Percentiles rank a stretch among this genome's conserved stretches.
phyloP scores from a whole-genome alignment of 2,888 invertebrate genomes.

The Protula sp. region DNA sequence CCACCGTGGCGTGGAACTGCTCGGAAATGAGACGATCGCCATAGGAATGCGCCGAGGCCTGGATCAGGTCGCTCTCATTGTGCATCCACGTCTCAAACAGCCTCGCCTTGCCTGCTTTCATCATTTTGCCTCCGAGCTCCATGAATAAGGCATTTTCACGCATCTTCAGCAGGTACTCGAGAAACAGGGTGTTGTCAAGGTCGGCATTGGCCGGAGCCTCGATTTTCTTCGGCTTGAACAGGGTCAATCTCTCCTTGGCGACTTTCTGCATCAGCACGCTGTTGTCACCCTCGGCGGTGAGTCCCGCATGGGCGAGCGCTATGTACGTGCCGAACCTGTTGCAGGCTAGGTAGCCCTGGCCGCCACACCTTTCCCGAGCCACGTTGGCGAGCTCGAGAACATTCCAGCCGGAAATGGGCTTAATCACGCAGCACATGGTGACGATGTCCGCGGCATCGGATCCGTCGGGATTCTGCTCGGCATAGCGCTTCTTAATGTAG shows the following conservation, averaged over 20 bases:
- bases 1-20: constrained; percentile 17
- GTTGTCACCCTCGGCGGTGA: constrained; percentile 35
- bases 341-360: constrained; percentile 31
- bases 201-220: constrained; percentile 9
- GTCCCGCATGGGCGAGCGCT: constrained; percentile 29
- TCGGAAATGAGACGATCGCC: constrained; percentile 26
- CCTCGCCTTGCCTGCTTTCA: constrained; percentile 23
- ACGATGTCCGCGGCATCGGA: constrained; percentile 29
- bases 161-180: constrained; percentile 19
- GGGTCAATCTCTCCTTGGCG: constrained; percentile 27
- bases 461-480: constrained; percentile 22
- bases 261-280: constrained; percentile 33
- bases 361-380: constrained; percentile 30
- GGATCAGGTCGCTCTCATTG: constrained; percentile 28
- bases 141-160: constrained; percentile 21
- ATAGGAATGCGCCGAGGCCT: constrained; percentile 24
- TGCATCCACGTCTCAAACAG: constrained; percentile 33
- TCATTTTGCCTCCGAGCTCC: constrained; percentile 20
- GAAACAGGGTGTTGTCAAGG: constrained; percentile 11
- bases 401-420: constrained; percentile 29
- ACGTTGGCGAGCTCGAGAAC: constrained; percentile 21
- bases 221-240: constrained; percentile 10
- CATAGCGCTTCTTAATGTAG: constrained; percentile 27
- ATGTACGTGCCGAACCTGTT: constrained; percentile 30
- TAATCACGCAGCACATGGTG: constrained; percentile 33